Evolutionary conservation across 2,113 vertebrate species (phyloP).

Genomic region (Caranx ignobilis): DNA sequence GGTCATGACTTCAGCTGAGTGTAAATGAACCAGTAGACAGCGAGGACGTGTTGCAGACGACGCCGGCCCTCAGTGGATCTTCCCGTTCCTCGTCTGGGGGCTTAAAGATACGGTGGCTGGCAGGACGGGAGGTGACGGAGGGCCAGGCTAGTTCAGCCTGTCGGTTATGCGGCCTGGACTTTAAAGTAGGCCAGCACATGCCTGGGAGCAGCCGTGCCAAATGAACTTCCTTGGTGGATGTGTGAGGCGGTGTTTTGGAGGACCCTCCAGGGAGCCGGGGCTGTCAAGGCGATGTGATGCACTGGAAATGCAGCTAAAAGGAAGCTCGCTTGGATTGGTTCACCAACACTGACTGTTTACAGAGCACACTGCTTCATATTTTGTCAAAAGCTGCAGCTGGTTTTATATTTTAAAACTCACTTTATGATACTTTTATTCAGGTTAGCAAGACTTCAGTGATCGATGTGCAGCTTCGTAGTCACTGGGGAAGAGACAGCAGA

Average conservation of each 20-base stretch:
- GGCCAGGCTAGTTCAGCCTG: conserved; percentile 62
- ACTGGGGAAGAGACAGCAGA: not conserved
- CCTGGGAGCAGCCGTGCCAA: conserved; percentile 73
- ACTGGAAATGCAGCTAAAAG: conserved; percentile 12
- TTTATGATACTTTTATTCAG: too few species aligned
- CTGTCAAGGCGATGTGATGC: conserved; percentile 56
- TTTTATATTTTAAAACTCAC: not conserved
- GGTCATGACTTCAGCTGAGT: conserved; percentile 50
- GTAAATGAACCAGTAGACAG: conserved; percentile 38
- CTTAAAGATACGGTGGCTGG: conserved; percentile 24
- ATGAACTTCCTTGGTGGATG: conserved; percentile 69
- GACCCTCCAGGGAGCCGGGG: conserved; percentile 57
- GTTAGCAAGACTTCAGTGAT: too few species aligned
- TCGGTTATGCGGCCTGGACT: conserved; percentile 61
- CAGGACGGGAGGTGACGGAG: conserved; percentile 26
- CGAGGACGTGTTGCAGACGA: conserved; percentile 20
- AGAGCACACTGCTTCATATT: not conserved
- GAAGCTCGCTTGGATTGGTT: conserved; percentile 28
- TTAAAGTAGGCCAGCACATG: conserved; percentile 81
- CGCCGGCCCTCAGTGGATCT: conserved; percentile 1
- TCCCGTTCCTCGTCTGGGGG: conserved; percentile 6
- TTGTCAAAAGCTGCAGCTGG: not conserved
- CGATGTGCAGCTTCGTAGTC: not conserved
- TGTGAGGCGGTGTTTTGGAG: conserved; percentile 62
- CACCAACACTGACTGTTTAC: not conserved